Percentiles rank a stretch among this genome's conserved stretches.
Conservation (phyloP, 2,888 invertebrate species). For the Busseola fusca region DNA sequence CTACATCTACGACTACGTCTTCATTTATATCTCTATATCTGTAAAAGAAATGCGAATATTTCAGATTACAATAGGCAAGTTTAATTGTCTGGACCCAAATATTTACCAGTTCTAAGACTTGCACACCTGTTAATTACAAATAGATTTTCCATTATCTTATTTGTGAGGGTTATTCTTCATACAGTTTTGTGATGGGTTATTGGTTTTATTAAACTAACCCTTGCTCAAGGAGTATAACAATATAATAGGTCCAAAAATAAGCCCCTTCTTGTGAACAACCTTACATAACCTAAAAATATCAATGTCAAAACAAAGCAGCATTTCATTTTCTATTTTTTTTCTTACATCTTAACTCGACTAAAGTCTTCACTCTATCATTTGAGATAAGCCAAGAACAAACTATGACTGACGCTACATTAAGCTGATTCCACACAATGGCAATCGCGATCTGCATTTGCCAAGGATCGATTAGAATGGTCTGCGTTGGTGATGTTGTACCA, state of each 20-base stretch:
- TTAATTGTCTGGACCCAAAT: not conserved
- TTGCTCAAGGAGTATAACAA: no score
- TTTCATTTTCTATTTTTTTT: not conserved
- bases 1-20: slow-evolving; percentile 68
- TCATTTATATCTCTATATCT: slow-evolving; percentile 86
- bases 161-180: not conserved
- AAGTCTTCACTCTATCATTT: not conserved
- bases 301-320: slow-evolving; percentile 20
- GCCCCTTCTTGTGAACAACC: not conserved
- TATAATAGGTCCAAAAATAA: no score
- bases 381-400: not conserved
- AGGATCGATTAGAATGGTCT: not conserved
- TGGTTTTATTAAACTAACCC: not conserved
- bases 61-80: not conserved
- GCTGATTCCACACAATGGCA: not conserved
- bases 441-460: not conserved
- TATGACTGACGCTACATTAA: no score
- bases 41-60: slow-evolving; percentile 30
- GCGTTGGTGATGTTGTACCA: not conserved
- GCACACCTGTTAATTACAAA: slow-evolving; percentile 92
- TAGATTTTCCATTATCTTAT: slow-evolving; percentile 89
- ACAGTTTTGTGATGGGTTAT: not conserved
- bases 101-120: not conserved
- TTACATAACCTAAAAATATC: slow-evolving; percentile 8
- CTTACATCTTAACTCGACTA: not conserved